Conservation (phyloP, 2,797 vertebrate genomes). For the Sebastes ruberrimus region DNA sequence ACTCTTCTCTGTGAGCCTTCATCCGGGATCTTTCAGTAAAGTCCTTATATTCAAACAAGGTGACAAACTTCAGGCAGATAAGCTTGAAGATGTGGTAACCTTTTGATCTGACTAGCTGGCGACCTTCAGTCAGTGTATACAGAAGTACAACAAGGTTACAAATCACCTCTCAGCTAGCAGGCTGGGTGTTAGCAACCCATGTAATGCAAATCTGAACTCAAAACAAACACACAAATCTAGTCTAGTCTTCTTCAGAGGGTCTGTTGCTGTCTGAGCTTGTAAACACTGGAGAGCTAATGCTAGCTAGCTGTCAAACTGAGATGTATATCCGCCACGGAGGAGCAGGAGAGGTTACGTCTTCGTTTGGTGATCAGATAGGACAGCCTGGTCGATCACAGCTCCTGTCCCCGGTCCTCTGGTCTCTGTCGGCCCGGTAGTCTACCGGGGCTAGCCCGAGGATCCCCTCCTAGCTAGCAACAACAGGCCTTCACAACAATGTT, state of each 20-base stretch:
- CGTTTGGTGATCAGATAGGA: neutral
- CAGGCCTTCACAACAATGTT: constrained; percentile 79
- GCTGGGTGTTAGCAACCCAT: neutral
- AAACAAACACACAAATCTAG: constrained; percentile 1
- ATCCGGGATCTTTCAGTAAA: constrained; percentile 41
- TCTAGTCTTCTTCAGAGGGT: constrained; percentile 16
- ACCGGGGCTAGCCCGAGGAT: constrained; percentile 75
- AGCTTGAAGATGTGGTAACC: constrained; percentile 26
- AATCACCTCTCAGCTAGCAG: neutral
- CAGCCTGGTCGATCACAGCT: constrained; percentile 7
- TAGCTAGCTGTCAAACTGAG: constrained; percentile 51
- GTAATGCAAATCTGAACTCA: constrained; percentile 24
- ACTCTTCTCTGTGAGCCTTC: constrained; percentile 54
- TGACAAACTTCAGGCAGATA: constrained; percentile 46
- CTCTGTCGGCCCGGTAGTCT: constrained; percentile 57
- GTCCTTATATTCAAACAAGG: neutral
- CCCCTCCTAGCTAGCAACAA: constrained; percentile 71
- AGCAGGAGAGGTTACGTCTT: neutral
- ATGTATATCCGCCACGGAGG: constrained; percentile 2
- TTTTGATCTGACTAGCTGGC: neutral
- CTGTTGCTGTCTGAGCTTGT: constrained; percentile 27
- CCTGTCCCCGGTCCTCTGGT: constrained; percentile 30
- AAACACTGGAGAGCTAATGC: constrained; percentile 60
- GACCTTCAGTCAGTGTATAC: too few species aligned
- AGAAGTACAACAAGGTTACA: neutral